phyloP scores from a whole-genome alignment of 2,113 vertebrate genomes.

The Ascaphus truei region DNA sequence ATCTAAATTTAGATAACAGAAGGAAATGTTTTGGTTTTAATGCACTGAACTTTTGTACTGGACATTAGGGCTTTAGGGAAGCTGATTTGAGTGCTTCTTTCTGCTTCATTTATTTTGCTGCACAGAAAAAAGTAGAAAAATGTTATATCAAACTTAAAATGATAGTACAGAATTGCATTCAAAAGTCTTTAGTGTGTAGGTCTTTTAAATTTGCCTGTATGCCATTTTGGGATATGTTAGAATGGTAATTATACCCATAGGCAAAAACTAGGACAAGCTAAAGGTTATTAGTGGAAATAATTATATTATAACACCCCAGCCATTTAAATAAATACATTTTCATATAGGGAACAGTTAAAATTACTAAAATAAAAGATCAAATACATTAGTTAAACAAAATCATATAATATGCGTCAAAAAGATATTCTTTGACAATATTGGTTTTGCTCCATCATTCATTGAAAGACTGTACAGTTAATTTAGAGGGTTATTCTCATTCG shows the following conservation, averaged over 20 bases:
- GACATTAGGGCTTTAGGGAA: constrained; percentile 27
- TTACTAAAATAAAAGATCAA: too few relatives aligned
- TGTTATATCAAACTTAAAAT: not conserved
- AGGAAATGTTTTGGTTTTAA: not conserved
- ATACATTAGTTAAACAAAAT: too few relatives aligned
- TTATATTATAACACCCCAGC: too few relatives aligned
- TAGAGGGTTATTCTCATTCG: too few relatives aligned
- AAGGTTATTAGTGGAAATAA: constrained; percentile 30
- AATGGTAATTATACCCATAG: constrained; percentile 11
- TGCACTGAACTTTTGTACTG: constrained; percentile 7
- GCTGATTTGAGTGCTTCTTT: constrained; percentile 21
- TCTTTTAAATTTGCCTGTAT: constrained; percentile 6
- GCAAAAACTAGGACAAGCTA: constrained; percentile 25
- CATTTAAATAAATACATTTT: too few relatives aligned
- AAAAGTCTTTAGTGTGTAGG: constrained; percentile 3
- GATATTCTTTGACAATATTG: too few relatives aligned
- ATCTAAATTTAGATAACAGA: constrained; percentile 31
- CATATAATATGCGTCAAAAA: too few relatives aligned
- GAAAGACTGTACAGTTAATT: too few relatives aligned
- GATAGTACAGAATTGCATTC: not conserved
- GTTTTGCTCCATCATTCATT: too few relatives aligned
- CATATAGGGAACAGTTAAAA: too few relatives aligned
- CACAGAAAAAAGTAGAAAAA: not conserved
- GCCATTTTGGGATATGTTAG: constrained; percentile 8
- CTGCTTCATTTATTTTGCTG: not conserved